phyloP scores from a whole-genome alignment of 2,888 invertebrate genomes.

The Sepioteuthis lessoniana region DNA sequence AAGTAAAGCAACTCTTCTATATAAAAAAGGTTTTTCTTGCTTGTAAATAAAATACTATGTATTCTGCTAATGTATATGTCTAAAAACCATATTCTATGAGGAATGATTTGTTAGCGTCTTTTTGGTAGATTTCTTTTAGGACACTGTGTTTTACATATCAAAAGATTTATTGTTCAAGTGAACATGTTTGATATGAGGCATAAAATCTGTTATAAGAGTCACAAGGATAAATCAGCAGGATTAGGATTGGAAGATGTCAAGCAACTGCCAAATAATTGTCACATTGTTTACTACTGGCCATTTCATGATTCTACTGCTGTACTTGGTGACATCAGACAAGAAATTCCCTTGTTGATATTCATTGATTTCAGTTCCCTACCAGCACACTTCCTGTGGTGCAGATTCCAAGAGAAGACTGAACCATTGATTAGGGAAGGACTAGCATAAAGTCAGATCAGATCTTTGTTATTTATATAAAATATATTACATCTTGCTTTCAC shows the following conservation, averaged over 20 bases:
- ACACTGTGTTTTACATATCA: neutral
- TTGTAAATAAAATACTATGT: neutral
- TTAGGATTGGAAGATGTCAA: neutral
- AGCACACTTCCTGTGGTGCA: neutral
- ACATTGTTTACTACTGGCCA: neutral
- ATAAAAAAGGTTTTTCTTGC: too few relatives aligned
- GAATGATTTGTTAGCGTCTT: neutral
- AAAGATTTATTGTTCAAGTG: neutral
- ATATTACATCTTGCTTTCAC: neutral
- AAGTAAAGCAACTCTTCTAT: too few relatives aligned
- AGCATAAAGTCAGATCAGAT: neutral
- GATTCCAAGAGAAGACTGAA: neutral
- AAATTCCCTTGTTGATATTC: neutral
- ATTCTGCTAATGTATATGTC: neutral
- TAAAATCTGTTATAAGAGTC: neutral
- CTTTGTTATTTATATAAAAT: neutral
- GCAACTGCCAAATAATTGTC: neutral
- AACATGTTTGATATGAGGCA: neutral
- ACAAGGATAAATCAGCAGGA: neutral
- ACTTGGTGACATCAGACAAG: neutral
- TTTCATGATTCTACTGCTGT: neutral
- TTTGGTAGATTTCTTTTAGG: neutral
- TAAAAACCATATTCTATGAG: neutral
- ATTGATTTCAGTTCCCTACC: neutral
- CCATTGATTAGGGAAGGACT: neutral